Conservation (phyloP, 2,797 vertebrate genomes). For the Muscicapa striata region DNA sequence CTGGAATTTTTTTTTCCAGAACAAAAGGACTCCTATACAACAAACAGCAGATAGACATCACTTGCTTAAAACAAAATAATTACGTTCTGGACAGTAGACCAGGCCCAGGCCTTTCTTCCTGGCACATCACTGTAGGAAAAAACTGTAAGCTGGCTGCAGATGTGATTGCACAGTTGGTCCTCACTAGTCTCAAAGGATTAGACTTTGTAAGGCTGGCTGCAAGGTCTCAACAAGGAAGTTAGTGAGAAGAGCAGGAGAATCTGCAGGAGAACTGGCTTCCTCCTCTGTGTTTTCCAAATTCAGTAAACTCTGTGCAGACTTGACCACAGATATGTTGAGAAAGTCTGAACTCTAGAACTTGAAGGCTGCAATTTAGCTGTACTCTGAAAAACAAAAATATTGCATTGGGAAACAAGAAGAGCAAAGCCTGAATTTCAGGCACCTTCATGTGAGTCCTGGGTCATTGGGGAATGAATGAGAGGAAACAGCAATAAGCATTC, state of each 20-base stretch:
- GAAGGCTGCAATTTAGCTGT: not conserved
- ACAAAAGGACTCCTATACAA: not conserved
- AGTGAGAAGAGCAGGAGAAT: not conserved
- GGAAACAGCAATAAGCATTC: not conserved
- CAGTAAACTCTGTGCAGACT: not conserved
- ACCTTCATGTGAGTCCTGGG: not conserved
- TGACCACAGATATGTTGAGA: not conserved
- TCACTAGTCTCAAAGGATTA: not conserved
- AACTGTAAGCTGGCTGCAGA: not conserved
- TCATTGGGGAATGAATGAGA: not conserved
- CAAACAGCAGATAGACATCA: not conserved
- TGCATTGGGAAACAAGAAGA: not conserved
- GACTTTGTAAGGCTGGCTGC: not conserved
- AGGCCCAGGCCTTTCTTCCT: not conserved
- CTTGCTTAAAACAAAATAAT: conserved; percentile 25
- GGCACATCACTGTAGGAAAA: not conserved
- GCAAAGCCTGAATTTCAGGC: not conserved
- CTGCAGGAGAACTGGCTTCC: not conserved
- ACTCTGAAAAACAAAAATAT: not conserved
- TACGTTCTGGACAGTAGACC: not conserved
- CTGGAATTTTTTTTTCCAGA: not conserved
- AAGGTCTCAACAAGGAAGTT: not conserved
- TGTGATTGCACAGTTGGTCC: not conserved
- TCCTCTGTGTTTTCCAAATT: not conserved
- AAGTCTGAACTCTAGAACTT: not conserved